phyloP scores from a whole-genome alignment of 2,113 vertebrate species.

The Ovibos moschatus region DNA sequence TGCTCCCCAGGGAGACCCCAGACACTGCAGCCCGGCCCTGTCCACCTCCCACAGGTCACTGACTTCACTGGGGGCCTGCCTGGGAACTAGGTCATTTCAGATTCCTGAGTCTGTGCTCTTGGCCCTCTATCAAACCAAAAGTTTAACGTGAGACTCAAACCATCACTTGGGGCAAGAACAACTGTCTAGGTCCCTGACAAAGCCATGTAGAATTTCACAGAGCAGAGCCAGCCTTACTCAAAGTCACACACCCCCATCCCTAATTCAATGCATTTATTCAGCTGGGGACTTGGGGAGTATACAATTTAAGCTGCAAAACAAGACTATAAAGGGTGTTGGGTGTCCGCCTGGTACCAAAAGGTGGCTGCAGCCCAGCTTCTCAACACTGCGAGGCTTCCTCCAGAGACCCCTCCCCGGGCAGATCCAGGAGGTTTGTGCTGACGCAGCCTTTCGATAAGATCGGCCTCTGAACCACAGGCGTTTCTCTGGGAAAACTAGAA shows the following conservation, averaged over 20 bases:
- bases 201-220: constrained; percentile 60
- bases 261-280: constrained; percentile 61
- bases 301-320: constrained; percentile 56
- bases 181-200: constrained; percentile 57
- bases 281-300: constrained; percentile 68
- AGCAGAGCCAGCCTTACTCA: constrained; percentile 28
- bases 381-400: constrained; percentile 52
- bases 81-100: constrained; percentile 62
- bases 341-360: constrained; percentile 65
- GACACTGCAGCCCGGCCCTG: constrained; percentile 64
- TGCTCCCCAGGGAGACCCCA: constrained; percentile 62
- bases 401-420: not conserved
- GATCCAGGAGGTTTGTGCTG: constrained; percentile 54
- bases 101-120: constrained; percentile 59
- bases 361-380: constrained; percentile 35
- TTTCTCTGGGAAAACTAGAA: constrained; percentile 3
- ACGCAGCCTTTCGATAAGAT: constrained; percentile 57
- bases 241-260: not conserved
- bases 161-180: constrained; percentile 38
- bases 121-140: constrained; percentile 58
- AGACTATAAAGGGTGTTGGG: constrained; percentile 67
- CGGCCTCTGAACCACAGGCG: not conserved
- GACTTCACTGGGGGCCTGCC: constrained; percentile 54
- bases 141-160: constrained; percentile 58
- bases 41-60: constrained; percentile 52